Evolutionary conservation across 2,888 invertebrate genomes (phyloP), one percentile per base, ranked within the genome.

Genomic region (Euzetes globulus): DNA sequence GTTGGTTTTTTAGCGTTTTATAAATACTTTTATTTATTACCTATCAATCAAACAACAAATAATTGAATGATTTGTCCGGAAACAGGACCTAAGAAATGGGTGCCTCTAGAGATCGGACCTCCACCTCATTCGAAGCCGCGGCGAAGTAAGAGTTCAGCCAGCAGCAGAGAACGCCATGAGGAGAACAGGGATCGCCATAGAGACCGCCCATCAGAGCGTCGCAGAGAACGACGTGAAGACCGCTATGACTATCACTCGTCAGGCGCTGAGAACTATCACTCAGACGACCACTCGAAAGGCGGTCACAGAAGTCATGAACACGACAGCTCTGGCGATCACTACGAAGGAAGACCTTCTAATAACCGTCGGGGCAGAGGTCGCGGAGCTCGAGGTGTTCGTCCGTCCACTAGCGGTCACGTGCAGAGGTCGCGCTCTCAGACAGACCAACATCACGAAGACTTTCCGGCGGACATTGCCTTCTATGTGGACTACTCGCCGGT

Each of bases 61-160:
- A n/a, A n/a, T 5, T 41, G 41, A 41, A 41, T 41, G 11, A 41
- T 41, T 41, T 5, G 41, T 41, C 11, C 19, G 4, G 1, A 33
- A 25, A 25, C 22, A 70, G 70, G 70, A 22, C 70, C 41, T 27
- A 74, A 92, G 83, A 94, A 92, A 83, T 95, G 95, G 95, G 89
- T 93, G 75, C 94, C 94, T 0, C 84, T 95, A 76, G 92, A 92
- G 80, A 91, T 95, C 77, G 92, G 94, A 81, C 86, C 77, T 17
- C 50, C 76, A 4, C 70, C 70, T n/a, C 70, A 70, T 4, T 19
- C 70, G 1, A 70, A 70, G 17, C 70, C 70, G 15, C 70, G 13
- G 9, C 45, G 47, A n/a, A 41, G 47, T 17, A 70, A 70, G 11
- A 41, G 22, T 2, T 70, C 45, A 3, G 41, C 25, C 19, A 70